Percentiles rank a stretch among this genome's conserved stretches.
These are phyloP conservation scores for Lophius americanus DNA, from an alignment of 2,797 vertebrate genomes.

Conservation along the genomic window DNA sequence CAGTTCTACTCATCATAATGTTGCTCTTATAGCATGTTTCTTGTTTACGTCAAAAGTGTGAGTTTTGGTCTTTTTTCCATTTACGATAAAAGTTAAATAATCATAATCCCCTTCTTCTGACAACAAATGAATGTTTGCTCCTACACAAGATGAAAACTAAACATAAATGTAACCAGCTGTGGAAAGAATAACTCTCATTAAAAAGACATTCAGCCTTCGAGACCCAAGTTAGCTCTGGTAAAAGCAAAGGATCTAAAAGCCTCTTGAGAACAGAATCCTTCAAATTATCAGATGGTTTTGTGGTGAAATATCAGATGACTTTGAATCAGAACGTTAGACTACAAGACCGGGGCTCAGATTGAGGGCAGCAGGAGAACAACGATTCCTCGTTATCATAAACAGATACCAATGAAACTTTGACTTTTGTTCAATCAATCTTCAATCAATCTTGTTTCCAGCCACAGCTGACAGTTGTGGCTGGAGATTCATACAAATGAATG, in stretches of 20 bases:
- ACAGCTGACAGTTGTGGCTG: neutral
- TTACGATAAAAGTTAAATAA: conserved; percentile 3
- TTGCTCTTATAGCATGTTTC: neutral
- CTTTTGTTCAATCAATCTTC: neutral
- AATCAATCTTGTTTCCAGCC: conserved; percentile 6
- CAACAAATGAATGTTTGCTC: neutral
- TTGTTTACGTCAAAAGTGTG: neutral
- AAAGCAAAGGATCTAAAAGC: conserved; percentile 30
- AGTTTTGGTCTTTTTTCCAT: neutral
- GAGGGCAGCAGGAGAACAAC: neutral
- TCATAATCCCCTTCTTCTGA: neutral
- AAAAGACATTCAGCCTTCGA: conserved; percentile 24
- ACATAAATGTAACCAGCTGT: conserved; percentile 10
- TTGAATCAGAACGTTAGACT: conserved; percentile 25
- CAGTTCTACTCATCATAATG: neutral
- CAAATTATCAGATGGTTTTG: conserved; percentile 43
- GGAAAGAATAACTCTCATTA: conserved; percentile 17
- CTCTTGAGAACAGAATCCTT: conserved; percentile 49
- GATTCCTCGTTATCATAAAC: neutral
- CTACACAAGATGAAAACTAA: neutral
- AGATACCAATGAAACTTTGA: too few species aligned
- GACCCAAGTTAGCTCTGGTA: conserved; percentile 35
- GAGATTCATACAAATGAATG: too few species aligned
- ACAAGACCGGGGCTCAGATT: conserved; percentile 1
- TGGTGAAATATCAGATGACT: conserved; percentile 35